phyloP scores from a whole-genome alignment of 2,113 vertebrate genomes.

The Erythrolamprus reginae region DNA sequence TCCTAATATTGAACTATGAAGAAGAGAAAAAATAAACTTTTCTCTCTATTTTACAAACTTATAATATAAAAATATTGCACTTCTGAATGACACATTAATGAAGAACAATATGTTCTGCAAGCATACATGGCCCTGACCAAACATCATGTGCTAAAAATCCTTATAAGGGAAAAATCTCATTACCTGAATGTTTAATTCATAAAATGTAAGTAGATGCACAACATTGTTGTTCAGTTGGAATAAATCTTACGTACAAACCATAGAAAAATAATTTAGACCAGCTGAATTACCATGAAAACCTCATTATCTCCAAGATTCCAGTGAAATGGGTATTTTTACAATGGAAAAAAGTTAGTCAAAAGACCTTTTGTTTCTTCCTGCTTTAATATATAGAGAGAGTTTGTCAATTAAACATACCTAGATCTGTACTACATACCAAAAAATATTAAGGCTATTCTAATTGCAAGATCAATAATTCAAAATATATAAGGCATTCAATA shows the following conservation, averaged over 20 bases:
- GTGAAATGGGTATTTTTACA: neutral
- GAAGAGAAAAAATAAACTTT: neutral
- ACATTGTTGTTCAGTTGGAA: neutral
- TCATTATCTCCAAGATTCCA: conserved; percentile 14
- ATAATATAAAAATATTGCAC: neutral
- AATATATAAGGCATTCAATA: neutral
- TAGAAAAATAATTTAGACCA: neutral
- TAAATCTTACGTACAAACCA: conserved; percentile 3
- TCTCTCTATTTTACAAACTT: neutral
- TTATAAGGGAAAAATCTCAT: neutral
- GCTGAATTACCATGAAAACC: neutral
- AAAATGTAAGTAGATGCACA: conserved; percentile 18
- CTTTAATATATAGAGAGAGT: neutral
- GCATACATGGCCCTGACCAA: neutral
- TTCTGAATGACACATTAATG: neutral
- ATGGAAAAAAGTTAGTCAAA: neutral
- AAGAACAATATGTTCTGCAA: neutral
- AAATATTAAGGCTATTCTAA: neutral
- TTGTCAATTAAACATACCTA: neutral
- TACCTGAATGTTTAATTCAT: neutral
- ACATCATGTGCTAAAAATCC: neutral
- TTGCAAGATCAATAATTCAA: neutral
- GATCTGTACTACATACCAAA: neutral
- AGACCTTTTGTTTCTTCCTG: neutral
- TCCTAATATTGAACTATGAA: neutral